These are phyloP conservation scores for Acanthisitta chloris DNA, from an alignment of 2,113 vertebrate genomes.

Conservation along the genomic window DNA sequence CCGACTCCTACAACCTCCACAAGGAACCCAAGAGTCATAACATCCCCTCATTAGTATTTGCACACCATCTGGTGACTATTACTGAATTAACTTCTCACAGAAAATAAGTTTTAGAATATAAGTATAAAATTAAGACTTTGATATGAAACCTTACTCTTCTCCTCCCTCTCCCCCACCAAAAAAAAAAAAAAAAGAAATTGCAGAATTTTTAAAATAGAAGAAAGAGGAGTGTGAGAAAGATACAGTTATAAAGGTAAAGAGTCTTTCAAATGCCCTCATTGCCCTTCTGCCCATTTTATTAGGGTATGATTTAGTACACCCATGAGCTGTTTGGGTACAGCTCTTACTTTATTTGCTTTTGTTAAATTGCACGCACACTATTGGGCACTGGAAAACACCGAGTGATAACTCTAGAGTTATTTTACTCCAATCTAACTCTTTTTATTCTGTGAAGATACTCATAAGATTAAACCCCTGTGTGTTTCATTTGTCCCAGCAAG, in stretches of 20 bases:
- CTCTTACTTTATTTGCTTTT: not conserved
- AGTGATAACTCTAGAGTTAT: not conserved
- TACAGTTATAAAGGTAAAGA: not conserved
- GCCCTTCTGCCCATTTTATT: not conserved
- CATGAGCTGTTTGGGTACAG: not conserved
- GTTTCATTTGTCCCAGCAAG: not conserved
- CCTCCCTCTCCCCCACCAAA: not conserved
- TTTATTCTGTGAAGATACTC: not conserved
- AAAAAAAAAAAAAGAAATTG: too few relatives aligned
- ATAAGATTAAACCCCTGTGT: not conserved
- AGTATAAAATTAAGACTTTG: slow-evolving; percentile 20
- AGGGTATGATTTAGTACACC: not conserved
- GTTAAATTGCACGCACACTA: not conserved
- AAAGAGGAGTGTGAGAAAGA: not conserved
- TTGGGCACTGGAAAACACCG: not conserved
- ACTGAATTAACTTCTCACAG: slow-evolving; percentile 71
- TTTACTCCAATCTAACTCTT: not conserved
- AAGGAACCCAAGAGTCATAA: slow-evolving; percentile 71
- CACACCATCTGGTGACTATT: slow-evolving; percentile 79
- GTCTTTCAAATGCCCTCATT: not conserved
- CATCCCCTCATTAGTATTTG: slow-evolving; percentile 72
- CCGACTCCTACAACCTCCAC: slow-evolving; percentile 68
- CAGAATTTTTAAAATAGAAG: not conserved
- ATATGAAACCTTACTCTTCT: not conserved
- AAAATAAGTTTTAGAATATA: slow-evolving; percentile 41